Evolutionary conservation across 2,888 invertebrate genomes (phyloP).

Genomic region (Lepas anatifera): DNA sequence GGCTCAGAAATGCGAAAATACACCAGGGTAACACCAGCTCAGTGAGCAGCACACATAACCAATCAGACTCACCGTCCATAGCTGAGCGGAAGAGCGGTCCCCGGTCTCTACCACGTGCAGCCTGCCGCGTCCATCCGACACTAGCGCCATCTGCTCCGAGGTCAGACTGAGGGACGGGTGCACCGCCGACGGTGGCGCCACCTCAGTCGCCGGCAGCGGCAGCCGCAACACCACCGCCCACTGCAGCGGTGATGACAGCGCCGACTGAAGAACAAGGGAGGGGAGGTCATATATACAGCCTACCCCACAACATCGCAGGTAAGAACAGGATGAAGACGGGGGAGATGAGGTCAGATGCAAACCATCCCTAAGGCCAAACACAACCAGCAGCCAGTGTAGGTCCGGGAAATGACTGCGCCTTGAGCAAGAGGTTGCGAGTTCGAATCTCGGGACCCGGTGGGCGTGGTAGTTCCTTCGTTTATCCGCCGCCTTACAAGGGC

Average conservation of each 20-base stretch:
- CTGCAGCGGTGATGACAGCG: background rate
- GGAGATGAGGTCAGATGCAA: background rate
- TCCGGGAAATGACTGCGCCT: too few species aligned
- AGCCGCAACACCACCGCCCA: background rate
- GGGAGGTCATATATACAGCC: background rate
- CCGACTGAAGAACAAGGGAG: background rate
- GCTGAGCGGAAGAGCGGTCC: background rate
- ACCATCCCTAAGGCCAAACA: background rate
- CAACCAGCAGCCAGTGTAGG: background rate
- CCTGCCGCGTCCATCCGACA: background rate
- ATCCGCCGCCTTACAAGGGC: too few species aligned
- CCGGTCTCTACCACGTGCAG: background rate
- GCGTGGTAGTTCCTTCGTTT: too few species aligned
- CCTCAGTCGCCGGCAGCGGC: background rate
- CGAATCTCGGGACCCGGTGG: too few species aligned
- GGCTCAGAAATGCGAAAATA: background rate
- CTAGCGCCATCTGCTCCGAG: background rate
- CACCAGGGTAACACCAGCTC: background rate
- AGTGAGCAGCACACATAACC: background rate
- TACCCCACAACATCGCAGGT: rapidly evolving
- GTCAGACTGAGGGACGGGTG: background rate
- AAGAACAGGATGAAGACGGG: background rate
- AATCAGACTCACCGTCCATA: background rate
- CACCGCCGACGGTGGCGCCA: background rate
- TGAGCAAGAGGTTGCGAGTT: too few species aligned